These are phyloP conservation scores for Amblyteles armatorius DNA, from an alignment of 2,888 invertebrate species.

Conservation along the genomic window DNA sequence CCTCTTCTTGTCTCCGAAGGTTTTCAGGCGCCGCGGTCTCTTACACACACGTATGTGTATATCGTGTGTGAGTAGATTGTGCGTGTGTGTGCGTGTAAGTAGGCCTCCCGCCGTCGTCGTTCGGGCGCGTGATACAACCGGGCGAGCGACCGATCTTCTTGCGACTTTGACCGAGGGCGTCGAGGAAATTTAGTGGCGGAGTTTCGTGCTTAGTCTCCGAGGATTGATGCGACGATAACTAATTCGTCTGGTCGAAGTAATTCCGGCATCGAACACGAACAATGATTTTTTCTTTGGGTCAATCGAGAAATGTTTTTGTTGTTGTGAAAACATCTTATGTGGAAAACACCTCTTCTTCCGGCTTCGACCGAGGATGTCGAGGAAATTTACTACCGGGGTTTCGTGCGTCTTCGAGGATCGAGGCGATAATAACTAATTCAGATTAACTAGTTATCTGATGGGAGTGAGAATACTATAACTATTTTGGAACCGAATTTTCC, in stretches of 20 bases:
- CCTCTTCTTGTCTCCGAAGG: conserved; percentile 52
- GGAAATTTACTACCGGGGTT: conserved; percentile 48
- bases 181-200: not conserved
- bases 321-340: too few species aligned
- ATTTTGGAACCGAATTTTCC: too few species aligned
- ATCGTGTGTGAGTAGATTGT: too few species aligned
- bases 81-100: not conserved
- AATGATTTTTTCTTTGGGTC: not conserved
- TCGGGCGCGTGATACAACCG: conserved; percentile 44
- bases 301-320: not conserved
- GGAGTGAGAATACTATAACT: too few species aligned
- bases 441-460: too few species aligned
- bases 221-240: not conserved
- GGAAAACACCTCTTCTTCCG: conserved; percentile 22
- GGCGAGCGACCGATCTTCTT: conserved; percentile 25
- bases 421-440: not conserved
- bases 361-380: conserved; percentile 12
- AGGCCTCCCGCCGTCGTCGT: conserved; percentile 10
- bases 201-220: not conserved
- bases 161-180: not conserved
- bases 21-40: conserved; percentile 55
- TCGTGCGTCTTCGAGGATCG: conserved; percentile 14
- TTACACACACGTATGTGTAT: conserved; percentile 4
- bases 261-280: not conserved
- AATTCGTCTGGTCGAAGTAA: not conserved